Base-by-base conservation (phyloP, 2,113 vertebrate genomes). In the Myodes glareolus region DNA sequence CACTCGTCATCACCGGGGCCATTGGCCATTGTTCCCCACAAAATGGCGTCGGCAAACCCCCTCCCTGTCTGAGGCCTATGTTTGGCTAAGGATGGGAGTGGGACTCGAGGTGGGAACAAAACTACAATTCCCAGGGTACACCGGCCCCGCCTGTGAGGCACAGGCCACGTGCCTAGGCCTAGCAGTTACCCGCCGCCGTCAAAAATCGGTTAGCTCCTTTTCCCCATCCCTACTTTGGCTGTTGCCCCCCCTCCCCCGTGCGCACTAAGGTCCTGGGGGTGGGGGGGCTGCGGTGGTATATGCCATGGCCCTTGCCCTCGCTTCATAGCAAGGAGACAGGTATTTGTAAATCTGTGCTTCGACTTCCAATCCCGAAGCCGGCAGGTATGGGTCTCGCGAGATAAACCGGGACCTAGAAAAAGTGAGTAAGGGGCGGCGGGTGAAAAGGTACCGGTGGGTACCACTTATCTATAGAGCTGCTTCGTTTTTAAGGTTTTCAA, bases 121-220 rank as follows among this genome's bases (percentile, higher is more conserved):
- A 98, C 97, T 98, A 98, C 97, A 98, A 94, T 93, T 97, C 97
- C 97, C 97, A 97, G 93, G 92, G 90, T 97, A 92, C 97, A 87
- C 39, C 23, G 29, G 82, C 87, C 81, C 91, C 23, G 91, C 63
- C 84, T 45, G 82, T 67, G 80, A 97, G 80, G 94, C 95, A 88
- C 92, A 92, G 58, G 92, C 88, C 94, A 97, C 96, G 98, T 97
- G 97, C 95, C 94, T 80, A 96, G 96, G 96, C 97, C 96, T 97
- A 94, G 87, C n/a, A 77, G 87, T 93, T 97, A 85, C 96, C 33
- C 4, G 88, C 33, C 4, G 88, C 96, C 45, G 19, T 96, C 85
- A 95, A 96, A 97, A 96, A 86, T 95, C 90, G 61, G 4, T 94
- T 97, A 87, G 88, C 85, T 96, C 76, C 31, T 84, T 96, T 94